Evolutionary conservation across 2,888 invertebrate species (phyloP).

Genomic region (Mycalesis mineus): DNA sequence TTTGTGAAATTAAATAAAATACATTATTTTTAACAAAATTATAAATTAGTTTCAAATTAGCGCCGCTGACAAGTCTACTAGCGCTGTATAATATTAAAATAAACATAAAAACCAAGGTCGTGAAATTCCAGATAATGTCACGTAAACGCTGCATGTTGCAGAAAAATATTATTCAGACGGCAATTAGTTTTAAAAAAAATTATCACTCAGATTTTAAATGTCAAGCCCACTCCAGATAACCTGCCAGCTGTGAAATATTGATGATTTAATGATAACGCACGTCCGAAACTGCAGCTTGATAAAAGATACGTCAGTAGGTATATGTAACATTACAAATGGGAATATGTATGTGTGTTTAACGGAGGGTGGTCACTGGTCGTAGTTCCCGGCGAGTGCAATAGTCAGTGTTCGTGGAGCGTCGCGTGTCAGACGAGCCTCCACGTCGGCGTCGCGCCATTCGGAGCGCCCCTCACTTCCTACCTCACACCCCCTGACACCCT

Average conservation of each 20-base stretch:
- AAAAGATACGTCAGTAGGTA: background rate
- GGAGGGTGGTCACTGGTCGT: constrained; percentile 18
- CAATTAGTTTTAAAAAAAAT: background rate
- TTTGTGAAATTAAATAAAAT: background rate
- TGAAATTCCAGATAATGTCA: background rate
- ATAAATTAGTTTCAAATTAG: background rate
- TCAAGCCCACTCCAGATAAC: constrained; percentile 1
- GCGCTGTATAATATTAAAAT: background rate
- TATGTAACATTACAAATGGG: background rate
- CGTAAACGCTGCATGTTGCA: background rate
- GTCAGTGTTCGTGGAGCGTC: constrained; percentile 54
- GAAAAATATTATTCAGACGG: background rate
- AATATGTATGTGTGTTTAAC: background rate
- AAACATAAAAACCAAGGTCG: background rate
- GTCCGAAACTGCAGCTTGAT: background rate
- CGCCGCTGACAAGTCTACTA: background rate
- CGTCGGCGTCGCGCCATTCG: constrained; percentile 73
- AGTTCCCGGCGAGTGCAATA: constrained; percentile 14
- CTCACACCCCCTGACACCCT: constrained; percentile 50
- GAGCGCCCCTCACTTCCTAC: constrained; percentile 35
- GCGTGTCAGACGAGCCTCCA: constrained; percentile 74
- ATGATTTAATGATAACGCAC: background rate
- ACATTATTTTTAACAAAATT: background rate
- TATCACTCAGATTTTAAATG: background rate
- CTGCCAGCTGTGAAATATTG: background rate